phyloP scores from a whole-genome alignment of 2,797 vertebrate species.

The Tachyglossus aculeatus region DNA sequence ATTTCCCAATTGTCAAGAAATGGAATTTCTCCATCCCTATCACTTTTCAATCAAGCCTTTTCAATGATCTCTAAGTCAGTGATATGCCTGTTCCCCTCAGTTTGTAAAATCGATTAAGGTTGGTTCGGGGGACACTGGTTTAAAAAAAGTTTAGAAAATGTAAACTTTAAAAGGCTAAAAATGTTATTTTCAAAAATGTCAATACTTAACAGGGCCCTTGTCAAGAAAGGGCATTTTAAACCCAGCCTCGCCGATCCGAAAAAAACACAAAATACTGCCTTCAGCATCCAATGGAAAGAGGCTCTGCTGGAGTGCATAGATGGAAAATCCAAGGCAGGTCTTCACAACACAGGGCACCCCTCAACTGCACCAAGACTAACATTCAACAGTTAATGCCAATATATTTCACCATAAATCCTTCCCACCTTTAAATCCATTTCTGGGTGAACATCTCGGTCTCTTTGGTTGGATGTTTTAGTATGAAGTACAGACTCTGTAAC shows the following conservation, averaged over 20 bases:
- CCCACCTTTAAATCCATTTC: constrained; percentile 24
- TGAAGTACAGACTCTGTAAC: constrained; percentile 13
- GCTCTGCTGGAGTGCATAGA: constrained; percentile 3
- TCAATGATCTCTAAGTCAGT: constrained; percentile 19
- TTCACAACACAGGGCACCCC: constrained; percentile 6
- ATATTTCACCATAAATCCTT: constrained; percentile 26
- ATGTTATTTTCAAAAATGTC: constrained; percentile 36
- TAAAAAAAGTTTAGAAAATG: constrained; percentile 36
- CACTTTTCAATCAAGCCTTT: constrained; percentile 6
- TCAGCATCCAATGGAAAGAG: constrained; percentile 7
- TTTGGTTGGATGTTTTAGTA: constrained; percentile 34
- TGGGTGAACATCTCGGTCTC: constrained; percentile 29
- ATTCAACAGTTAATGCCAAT: constrained; percentile 11
- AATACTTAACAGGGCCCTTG: constrained; percentile 36
- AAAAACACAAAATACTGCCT: constrained; percentile 20
- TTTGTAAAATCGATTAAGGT: neutral
- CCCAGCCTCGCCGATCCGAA: constrained; percentile 9
- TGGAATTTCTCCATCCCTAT: constrained; percentile 7
- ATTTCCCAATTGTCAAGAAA: constrained; percentile 29
- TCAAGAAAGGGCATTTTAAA: constrained; percentile 45
- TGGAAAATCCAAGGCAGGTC: constrained; percentile 6
- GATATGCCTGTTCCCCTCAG: neutral
- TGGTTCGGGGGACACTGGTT: constrained; percentile 34
- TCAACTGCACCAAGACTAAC: constrained; percentile 13
- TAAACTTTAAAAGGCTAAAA: constrained; percentile 40